A percentile compares a stretch with the other conserved stretches of the same genome.
Evolutionary conservation across 1,140 invertebrate species (phyloP).

Genomic region (Heliothis virescens): DNA sequence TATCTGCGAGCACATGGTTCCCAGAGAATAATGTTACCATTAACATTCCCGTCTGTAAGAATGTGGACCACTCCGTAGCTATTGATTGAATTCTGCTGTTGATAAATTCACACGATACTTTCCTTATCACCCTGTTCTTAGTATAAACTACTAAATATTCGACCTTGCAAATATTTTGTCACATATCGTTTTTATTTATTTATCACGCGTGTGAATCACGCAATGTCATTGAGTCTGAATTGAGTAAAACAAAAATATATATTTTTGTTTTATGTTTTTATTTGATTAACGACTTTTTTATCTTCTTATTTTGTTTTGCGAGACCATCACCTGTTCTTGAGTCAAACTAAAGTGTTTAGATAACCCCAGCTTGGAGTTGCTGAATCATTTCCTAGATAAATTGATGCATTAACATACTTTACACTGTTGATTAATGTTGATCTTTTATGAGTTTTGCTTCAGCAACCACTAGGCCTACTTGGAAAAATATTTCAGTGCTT

Average conservation of each 20-base stretch:
- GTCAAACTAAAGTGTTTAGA: too few species aligned
- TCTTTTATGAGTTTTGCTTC: too few species aligned
- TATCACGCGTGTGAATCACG: conserved; percentile 22
- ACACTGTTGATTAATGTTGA: too few species aligned
- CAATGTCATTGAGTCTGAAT: neutral
- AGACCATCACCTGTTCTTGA: neutral
- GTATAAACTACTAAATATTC: neutral
- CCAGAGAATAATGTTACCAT: too few species aligned
- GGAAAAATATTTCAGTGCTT: too few species aligned
- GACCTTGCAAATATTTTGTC: conserved; percentile 11
- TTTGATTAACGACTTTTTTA: conserved; percentile 3
- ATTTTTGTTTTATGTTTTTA: neutral
- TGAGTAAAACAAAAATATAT: conserved; percentile 3
- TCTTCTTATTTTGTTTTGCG: neutral
- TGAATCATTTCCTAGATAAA: too few species aligned
- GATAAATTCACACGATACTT: neutral
- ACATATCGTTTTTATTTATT: neutral
- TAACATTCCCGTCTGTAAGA: too few species aligned
- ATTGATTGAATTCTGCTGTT: neutral
- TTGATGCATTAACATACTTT: too few species aligned
- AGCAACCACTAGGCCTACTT: too few species aligned
- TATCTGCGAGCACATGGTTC: too few species aligned
- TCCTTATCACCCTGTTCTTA: neutral
- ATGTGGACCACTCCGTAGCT: neutral
- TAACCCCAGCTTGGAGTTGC: too few species aligned